A percentile compares a stretch with the other conserved stretches of the same genome.
Evolutionary conservation across 2,888 invertebrate species (phyloP).

Genomic region (Gari tellinella): DNA sequence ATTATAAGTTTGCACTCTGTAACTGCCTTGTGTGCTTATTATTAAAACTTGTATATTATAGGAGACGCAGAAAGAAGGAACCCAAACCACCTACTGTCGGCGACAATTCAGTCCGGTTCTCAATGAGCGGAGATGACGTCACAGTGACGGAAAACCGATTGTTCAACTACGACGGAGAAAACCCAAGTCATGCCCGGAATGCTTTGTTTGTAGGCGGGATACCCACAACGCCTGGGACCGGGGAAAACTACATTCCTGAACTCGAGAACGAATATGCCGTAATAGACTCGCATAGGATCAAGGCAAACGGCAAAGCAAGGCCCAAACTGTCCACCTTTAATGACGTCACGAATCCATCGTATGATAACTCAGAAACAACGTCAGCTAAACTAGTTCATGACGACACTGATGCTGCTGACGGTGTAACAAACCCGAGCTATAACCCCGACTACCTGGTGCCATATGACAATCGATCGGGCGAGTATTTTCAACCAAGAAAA

Average conservation of each 20-base stretch:
- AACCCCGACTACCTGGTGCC: conserved; percentile 24
- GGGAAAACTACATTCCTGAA: conserved; percentile 33
- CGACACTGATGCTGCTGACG: conserved; percentile 10
- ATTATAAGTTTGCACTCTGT: too few relatives aligned
- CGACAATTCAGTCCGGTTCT: conserved; percentile 33
- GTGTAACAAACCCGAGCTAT: conserved; percentile 33
- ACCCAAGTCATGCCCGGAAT: conserved; percentile 38
- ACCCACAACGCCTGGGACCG: conserved; percentile 34
- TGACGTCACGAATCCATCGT: neutral
- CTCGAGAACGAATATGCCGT: conserved; percentile 45
- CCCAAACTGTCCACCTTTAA: conserved; percentile 28
- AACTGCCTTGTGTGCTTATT: too few relatives aligned
- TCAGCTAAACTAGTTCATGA: neutral
- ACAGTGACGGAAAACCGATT: conserved; percentile 51
- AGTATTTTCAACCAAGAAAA: too few relatives aligned
- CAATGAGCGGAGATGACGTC: conserved; percentile 40
- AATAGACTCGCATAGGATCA: conserved; percentile 13
- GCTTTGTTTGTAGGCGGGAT: conserved; percentile 56
- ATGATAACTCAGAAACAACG: conserved; percentile 1
- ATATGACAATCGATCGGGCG: conserved; percentile 3
- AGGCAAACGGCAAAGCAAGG: conserved; percentile 33
- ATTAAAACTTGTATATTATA: too few relatives aligned
- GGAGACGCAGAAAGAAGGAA: neutral
- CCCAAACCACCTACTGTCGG: conserved; percentile 18
- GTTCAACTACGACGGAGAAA: conserved; percentile 50